Base-by-base conservation (phyloP, 1,140 invertebrate genomes). In the Drosophila pruinosa region DNA sequence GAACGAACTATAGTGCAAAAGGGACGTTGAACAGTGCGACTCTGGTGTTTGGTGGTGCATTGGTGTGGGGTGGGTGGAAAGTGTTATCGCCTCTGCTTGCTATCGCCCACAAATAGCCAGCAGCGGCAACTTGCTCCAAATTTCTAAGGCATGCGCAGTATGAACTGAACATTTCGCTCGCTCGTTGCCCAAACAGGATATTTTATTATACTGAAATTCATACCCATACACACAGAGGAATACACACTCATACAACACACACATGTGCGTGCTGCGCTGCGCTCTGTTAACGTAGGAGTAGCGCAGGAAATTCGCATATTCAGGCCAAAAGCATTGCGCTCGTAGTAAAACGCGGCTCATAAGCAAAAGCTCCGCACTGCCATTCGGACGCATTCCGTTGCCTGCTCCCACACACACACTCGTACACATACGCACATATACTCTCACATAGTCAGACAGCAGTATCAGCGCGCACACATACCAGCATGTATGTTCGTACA, bases 171-270 rank as follows among this genome's bases (percentile, higher is more conserved):
- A 38, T 28, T 50, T 62, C 19, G 58, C 39, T 79, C 24, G 64
- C 59, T 72, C 48, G 47, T 52, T 64, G 47, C 36, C 53, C 57
- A 74, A 88, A 88, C 81, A 90, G 88, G 88, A 90, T 90, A 90
- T 90, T 90, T 90, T 90, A 90, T 90, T 90, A 90, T 90, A 90
- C 88, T 88, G 86, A 89, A 86, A 79, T 86, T 81, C 85, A 70
- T 63, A 78, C 72, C 41, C 56, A 78, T 41, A 70, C 63, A 53
- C 58, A 59, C 41, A 56, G 39, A 41, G 15, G 45, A 7, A 50
- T 22, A 21, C 50, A 43, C 28, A 39, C 14, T 38, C 50, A 21
- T 28, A 41, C 38, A 41, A 47, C 31, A 62, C 7, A 36, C 12
- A 62, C 15, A 62, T 14, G n/a, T 72, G 57, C 19, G 57, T 73